Evolutionary conservation across 2,113 vertebrate species (phyloP), one percentile per base, ranked within the genome.

Genomic region (Macaca mulatta): DNA sequence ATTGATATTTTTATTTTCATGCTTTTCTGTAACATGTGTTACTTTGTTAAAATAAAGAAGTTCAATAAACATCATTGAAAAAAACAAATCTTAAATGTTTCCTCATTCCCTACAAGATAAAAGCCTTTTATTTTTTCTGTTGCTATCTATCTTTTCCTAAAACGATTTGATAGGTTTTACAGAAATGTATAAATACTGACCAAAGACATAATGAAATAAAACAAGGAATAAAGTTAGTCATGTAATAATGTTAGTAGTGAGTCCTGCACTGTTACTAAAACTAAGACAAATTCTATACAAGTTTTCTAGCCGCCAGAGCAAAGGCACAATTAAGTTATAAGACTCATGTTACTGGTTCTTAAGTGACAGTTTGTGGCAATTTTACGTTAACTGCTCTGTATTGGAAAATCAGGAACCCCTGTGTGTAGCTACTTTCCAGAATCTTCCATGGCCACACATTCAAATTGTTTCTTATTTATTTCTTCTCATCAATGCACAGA

Each of bases 81-180:
- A 80, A 96, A 43, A 25, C 70, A 40, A 88, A 67, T 91, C 13
- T 78, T 55, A 81, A 59, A 59, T 72, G 9, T 79, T 97, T 94
- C 43, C 7, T 92, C 16, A 67, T 59, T 79, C 38, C 17, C 23
- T 78, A 16, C 57, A 61, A 78, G 11, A 74, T 18, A 38, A 45
- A 94, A 83, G 4, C 61, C 38, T 83, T 27, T 75, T 50, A 18
- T 79, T 86, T 89, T 40, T 74, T 61, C 55, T 86, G 0, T 80
- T 10, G 50, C 78, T 50, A 14, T 83, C 25, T 70, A 32, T n/a
- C 13, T 85, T 93, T 93, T 83, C 48, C 35, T 43, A 48, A 96
- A 95, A 43, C 22, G 13, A 70, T 86, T 83, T 92, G 40, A 74
- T 8, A 85, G 1, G 57, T n/a, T 64, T 75, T 86, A 55, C 2